Evolutionary conservation across 2,797 vertebrate species (phyloP).

Genomic region (Monodelphis domestica): DNA sequence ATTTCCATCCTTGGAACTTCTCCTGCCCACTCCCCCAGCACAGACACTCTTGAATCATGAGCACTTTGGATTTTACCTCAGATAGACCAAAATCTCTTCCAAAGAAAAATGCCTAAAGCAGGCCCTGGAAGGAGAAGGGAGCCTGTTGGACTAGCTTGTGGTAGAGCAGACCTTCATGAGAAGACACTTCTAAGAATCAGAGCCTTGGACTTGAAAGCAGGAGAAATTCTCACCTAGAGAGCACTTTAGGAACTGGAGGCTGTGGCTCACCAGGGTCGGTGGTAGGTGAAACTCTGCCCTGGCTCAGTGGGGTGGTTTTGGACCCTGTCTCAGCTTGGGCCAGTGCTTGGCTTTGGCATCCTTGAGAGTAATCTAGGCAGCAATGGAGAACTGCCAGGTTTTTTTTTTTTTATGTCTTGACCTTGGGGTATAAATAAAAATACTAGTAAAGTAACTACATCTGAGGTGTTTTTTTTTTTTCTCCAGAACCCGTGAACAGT

Average conservation of each 20-base stretch:
- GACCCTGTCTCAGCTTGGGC: conserved; percentile 2
- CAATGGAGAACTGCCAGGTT: neutral
- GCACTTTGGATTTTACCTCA: neutral
- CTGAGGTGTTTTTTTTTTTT: too few species aligned
- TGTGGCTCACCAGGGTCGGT: neutral
- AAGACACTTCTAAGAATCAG: neutral
- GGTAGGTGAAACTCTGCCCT: neutral
- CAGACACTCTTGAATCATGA: neutral
- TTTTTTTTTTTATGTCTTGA: neutral
- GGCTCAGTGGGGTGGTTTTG: neutral
- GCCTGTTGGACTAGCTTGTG: neutral
- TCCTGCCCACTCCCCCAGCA: neutral
- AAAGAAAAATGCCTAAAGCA: neutral
- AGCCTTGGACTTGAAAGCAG: neutral
- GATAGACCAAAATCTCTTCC: neutral
- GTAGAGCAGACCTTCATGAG: neutral
- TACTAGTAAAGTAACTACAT: neutral
- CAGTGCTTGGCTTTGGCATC: too few species aligned
- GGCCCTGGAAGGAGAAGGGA: neutral
- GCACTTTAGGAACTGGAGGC: neutral
- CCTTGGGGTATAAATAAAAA: neutral
- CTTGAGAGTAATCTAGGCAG: neutral
- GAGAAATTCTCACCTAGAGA: neutral
- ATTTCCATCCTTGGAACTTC: too few species aligned
- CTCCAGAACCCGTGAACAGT: neutral